Percentiles rank a stretch among this genome's conserved stretches.
phyloP scores from a whole-genome alignment of 1,140 invertebrate species.

The Plutomurus gul region DNA sequence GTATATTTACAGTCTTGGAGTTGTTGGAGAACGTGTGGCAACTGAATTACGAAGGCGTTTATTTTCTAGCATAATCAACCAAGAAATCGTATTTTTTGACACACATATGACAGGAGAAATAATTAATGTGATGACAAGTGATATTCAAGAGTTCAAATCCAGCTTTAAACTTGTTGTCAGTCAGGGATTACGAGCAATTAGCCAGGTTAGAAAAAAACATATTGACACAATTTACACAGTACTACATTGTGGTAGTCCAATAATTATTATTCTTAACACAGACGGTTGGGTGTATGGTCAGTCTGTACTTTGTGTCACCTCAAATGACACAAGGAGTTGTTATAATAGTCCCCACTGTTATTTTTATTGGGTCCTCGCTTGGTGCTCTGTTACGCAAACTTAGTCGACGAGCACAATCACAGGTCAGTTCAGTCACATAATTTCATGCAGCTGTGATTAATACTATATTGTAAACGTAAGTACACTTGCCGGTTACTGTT shows the following conservation, averaged over 20 bases:
- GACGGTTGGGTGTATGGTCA: constrained; percentile 76
- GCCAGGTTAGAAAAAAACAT: constrained; percentile 67
- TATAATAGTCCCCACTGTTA: constrained; percentile 78
- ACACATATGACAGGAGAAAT: constrained; percentile 86
- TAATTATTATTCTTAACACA: constrained; percentile 54
- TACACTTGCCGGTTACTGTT: not conserved
- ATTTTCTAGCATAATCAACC: constrained; percentile 80
- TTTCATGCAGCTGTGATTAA: not conserved
- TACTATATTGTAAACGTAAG: not conserved
- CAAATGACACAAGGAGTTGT: constrained; percentile 81
- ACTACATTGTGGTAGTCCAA: not conserved
- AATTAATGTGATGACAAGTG: constrained; percentile 84
- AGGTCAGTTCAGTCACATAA: constrained; percentile 62
- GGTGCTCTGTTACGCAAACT: constrained; percentile 73
- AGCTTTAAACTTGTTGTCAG: constrained; percentile 90
- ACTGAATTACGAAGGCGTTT: constrained; percentile 76
- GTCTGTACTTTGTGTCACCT: constrained; percentile 81
- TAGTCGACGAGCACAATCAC: constrained; percentile 75
- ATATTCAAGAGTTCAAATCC: constrained; percentile 96
- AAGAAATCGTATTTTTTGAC: constrained; percentile 92
- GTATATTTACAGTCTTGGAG: constrained; percentile 83
- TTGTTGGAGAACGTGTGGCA: constrained; percentile 84
- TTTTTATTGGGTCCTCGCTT: constrained; percentile 74
- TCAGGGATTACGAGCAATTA: constrained; percentile 79
- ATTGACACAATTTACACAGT: not conserved